Evolutionary conservation across 1,140 invertebrate genomes (phyloP), one percentile per base, ranked within the genome.

Genomic region (Drosophila busckii): DNA sequence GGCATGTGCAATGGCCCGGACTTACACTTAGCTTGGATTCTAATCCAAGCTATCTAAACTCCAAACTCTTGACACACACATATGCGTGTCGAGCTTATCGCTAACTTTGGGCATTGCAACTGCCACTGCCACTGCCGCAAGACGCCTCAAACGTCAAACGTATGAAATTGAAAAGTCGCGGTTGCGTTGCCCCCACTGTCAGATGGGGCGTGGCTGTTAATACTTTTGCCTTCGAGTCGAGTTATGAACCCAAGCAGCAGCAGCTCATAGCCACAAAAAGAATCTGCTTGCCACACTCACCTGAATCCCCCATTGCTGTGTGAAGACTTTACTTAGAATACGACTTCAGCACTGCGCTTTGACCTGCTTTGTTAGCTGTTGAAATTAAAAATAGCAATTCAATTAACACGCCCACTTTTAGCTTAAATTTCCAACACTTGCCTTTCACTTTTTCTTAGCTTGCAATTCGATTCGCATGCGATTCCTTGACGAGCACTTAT

Each of bases 151-250:
- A 56, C 68, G 75, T 78, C 73, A 78, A 65, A 55, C 26, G 40
- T 70, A 28, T 76, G 29, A 70, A 78, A 78, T 82, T 78, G 73
- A 78, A 78, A 82, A 82, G 73, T 82, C 75, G 75, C 38, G 59
- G 73, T 78, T 78, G 73, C 73, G 73, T 76, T 34, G 37, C 19
- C 44, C 31, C 26, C 19, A 44, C 32, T 32, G 37, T 26, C 9
- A 4, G 7, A 12, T 7, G 25, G 22, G 29, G 19, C 19, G 31
- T 31, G n/a, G 23, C 22, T 25, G 31, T 49, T 37, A 20, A 15
- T 19, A 37, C n/a, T 38, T 50, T 20, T 29, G n/a, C n/a, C 4
- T 10, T n/a, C 6, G 20, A 34, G 52, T 32, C 53, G 53, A 48
- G 44, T 76, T 75, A 75, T 76, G 60, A 50, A 46, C 10, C n/a